Percentiles rank a stretch among this genome's conserved stretches.
Evolutionary conservation across 2,888 invertebrate genomes (phyloP).

Genomic region (Harmothoe impar): DNA sequence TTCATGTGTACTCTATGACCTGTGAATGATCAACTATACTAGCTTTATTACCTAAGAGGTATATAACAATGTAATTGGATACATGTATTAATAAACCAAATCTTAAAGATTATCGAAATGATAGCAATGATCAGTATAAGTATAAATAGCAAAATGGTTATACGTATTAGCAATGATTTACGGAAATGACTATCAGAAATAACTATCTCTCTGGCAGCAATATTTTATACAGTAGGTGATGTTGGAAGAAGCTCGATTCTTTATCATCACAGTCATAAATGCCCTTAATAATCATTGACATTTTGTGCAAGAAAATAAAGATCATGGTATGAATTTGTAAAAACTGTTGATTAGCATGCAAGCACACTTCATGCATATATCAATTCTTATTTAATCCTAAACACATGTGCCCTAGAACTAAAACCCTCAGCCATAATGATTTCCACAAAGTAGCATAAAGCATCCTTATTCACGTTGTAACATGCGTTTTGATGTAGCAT

Average conservation of each 20-base stretch:
- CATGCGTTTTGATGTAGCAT: constrained; percentile 11
- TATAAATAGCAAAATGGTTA: not conserved
- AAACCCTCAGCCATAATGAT: not conserved
- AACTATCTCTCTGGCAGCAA: too few relatives aligned
- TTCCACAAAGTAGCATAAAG: not conserved
- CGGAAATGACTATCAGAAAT: too few relatives aligned
- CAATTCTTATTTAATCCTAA: constrained; percentile 3
- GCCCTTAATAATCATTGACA: too few relatives aligned
- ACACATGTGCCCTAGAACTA: not conserved
- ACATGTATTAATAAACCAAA: too few relatives aligned
- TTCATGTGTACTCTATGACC: too few relatives aligned
- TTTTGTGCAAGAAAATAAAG: not conserved
- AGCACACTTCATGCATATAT: constrained; percentile 30
- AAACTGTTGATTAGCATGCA: constrained; percentile 6
- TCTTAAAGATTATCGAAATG: not conserved
- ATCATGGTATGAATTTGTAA: not conserved
- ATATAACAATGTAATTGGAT: too few relatives aligned
- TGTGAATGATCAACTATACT: too few relatives aligned
- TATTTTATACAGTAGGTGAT: too few relatives aligned
- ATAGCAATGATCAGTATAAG: not conserved
- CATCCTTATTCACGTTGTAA: constrained; percentile 2
- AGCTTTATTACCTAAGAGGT: too few relatives aligned
- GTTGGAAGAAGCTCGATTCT: too few relatives aligned
- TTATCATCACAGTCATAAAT: too few relatives aligned
- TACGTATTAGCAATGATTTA: too few relatives aligned